Conservation (phyloP, 1,140 invertebrate species). For the Conus betulinus region DNA sequence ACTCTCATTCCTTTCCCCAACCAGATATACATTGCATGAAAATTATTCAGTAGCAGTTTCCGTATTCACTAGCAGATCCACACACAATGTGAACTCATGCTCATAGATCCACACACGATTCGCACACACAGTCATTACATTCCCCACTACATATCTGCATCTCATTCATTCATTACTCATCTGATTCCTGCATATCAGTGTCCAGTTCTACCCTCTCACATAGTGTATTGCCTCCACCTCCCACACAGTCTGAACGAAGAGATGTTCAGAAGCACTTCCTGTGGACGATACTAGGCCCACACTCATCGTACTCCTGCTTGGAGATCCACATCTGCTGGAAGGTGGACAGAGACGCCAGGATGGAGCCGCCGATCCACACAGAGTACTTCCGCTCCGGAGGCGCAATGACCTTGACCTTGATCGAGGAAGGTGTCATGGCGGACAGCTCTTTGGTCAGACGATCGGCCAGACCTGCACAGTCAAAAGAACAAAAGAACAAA, state of each 20-base stretch:
- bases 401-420: constrained; percentile 88
- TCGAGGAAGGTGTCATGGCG: constrained; percentile 83
- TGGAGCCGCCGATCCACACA: constrained; percentile 76
- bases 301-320: constrained; percentile 89
- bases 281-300: constrained; percentile 85
- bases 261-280: constrained; percentile 76
- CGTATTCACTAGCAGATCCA: too few relatives aligned
- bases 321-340: constrained; percentile 81
- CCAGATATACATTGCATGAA: too few relatives aligned
- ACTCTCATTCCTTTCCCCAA: too few relatives aligned
- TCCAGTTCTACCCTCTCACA: neutral
- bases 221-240: neutral
- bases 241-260: neutral
- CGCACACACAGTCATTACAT: neutral
- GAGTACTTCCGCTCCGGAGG: constrained; percentile 73
- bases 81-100: too few relatives aligned
- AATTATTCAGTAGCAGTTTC: too few relatives aligned
- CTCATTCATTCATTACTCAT: neutral
- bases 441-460: constrained; percentile 83
- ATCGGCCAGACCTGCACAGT: constrained; percentile 35
- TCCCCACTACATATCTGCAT: neutral
- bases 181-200: neutral
- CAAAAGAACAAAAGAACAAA: neutral
- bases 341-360: constrained; percentile 80
- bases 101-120: too few relatives aligned